phyloP scores from a whole-genome alignment of 2,113 vertebrate species.

The Vanacampus margaritifer region DNA sequence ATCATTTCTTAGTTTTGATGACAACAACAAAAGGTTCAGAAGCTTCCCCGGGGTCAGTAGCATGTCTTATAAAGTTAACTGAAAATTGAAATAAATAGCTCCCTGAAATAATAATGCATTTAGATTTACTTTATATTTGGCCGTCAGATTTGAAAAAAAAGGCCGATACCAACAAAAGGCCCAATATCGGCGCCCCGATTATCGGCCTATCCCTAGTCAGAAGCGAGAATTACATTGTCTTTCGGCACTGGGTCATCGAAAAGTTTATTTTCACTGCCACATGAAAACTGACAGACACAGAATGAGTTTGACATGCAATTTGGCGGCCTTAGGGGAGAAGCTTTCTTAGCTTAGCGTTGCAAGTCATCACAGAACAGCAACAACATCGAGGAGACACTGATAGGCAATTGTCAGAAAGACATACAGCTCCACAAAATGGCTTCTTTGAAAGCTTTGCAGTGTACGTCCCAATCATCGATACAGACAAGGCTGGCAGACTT shows the following conservation, averaged over 20 bases:
- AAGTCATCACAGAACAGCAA: constrained; percentile 33
- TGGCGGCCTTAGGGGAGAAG: constrained; percentile 38
- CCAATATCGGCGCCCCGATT: no score
- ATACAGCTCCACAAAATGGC: constrained; percentile 21
- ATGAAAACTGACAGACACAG: not conserved
- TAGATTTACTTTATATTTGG: no score
- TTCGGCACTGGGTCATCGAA: constrained; percentile 15
- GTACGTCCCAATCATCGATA: constrained; percentile 23
- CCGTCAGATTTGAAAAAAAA: no score
- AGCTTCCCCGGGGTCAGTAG: no score
- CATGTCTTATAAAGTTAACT: no score
- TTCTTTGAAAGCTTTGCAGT: constrained; percentile 14
- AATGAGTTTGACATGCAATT: constrained; percentile 40
- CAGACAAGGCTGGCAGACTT: constrained; percentile 29
- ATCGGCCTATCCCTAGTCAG: no score
- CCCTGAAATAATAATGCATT: no score
- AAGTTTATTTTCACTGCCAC: constrained; percentile 20
- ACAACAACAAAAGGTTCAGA: no score
- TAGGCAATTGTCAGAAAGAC: constrained; percentile 32
- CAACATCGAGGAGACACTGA: constrained; percentile 23
- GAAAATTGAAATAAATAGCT: no score
- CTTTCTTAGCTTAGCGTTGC: constrained; percentile 11
- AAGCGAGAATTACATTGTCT: not conserved
- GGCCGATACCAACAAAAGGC: no score
- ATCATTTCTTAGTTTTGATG: no score